These are phyloP conservation scores for Clostera curtula DNA, from an alignment of 2,888 invertebrate species.

Conservation along the genomic window DNA sequence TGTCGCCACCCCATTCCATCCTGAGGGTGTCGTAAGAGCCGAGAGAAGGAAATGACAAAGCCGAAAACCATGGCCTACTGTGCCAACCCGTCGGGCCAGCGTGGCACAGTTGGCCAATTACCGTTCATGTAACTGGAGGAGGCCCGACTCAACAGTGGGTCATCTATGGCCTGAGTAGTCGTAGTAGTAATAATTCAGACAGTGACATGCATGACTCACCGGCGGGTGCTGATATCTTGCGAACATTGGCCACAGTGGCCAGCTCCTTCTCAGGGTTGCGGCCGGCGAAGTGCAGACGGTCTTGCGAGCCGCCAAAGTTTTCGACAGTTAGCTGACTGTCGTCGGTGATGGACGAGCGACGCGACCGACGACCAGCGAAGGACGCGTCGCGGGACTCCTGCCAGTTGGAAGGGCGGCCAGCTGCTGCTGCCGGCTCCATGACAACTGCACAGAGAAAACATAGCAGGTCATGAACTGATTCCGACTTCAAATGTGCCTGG, in stretches of 20 bases:
- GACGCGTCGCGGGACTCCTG: constrained; percentile 72
- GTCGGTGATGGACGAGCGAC: constrained; percentile 87
- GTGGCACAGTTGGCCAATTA: too few species aligned
- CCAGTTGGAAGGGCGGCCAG: constrained; percentile 91
- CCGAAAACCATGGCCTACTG: too few species aligned
- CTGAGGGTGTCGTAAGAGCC: too few species aligned
- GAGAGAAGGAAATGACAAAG: too few species aligned
- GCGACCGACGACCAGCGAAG: constrained; percentile 88
- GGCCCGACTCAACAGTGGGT: too few species aligned
- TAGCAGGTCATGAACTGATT: too few species aligned
- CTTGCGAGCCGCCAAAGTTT: constrained; percentile 95
- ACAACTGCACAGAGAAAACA: too few species aligned
- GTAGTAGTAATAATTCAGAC: neutral
- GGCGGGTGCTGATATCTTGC: constrained; percentile 70
- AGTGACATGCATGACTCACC: constrained; percentile 34
- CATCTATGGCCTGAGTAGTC: too few species aligned
- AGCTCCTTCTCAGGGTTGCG: constrained; percentile 87
- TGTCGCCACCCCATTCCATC: too few species aligned
- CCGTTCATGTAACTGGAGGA: too few species aligned
- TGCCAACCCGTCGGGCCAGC: too few species aligned
- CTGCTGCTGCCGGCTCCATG: constrained; percentile 75
- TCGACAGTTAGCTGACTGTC: constrained; percentile 94
- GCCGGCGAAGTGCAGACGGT: constrained; percentile 89
- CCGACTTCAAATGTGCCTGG: neutral
- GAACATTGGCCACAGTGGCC: constrained; percentile 55